Base-by-base conservation (phyloP, 1,140 invertebrate genomes). In the Scaptomyza graminum region DNA sequence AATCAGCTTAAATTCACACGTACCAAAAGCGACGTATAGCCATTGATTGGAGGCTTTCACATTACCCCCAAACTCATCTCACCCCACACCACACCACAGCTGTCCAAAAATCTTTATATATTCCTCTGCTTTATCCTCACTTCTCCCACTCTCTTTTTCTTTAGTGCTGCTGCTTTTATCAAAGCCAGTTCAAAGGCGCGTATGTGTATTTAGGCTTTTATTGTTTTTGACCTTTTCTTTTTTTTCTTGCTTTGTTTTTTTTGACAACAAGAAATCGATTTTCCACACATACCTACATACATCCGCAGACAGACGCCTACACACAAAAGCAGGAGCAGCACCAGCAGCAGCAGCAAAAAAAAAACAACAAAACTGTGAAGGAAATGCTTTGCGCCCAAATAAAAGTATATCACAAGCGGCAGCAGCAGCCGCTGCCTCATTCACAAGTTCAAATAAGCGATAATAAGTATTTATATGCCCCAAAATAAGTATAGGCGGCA, bases 1-100 rank as follows among this genome's bases (percentile, higher is more conserved):
- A 90, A 90, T 90, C 87, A 90, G 87, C 87, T 90, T 90, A 90
- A 90, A 90, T 90, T 90, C 87, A 90, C 87, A 90, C 87, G 87
- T 89, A 90, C 65, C 82, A 66, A 79, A 88, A 83, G 79, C 83
- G 84, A 83, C 76, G 84, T 81, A 88, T 63, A 88, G 84, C 84
- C 83, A 90, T 90, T 90, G 87, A 90, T 90, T 83, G 79, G 79
- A 81, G 78, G 79, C 69, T 90, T 81, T 74, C 70, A 72, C 69
- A 50, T 44, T 56, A 22, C 25, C 22, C 12, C 47, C 37, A 18
- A 46, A 34, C 12, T 25, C 51, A 11, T 3, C 7, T 15, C 12
- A 31, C 7, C 46, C 37, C 13, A 25, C 7, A 11, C 37, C 13
- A 25, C 7, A 11, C 59, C 16, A 34, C 11, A 11, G n/a, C 22